Percentiles rank a stretch among this genome's conserved stretches.
These are phyloP conservation scores for Drosophila mimica DNA, from an alignment of 2,888 invertebrate species.

Conservation along the genomic window DNA sequence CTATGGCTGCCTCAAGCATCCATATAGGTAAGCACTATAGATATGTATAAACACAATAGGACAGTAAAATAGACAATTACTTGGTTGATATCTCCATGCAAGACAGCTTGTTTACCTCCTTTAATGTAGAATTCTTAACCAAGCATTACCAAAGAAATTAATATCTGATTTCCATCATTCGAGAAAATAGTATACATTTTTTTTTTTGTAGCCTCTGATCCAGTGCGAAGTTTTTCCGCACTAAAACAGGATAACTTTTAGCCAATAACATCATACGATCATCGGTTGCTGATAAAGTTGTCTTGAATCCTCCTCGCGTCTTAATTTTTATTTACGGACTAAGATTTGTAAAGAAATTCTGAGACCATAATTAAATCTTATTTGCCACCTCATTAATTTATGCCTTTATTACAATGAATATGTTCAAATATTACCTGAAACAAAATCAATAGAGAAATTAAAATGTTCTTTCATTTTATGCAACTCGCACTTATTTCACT, in stretches of 20 bases:
- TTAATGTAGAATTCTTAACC: not conserved
- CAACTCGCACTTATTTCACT: not conserved
- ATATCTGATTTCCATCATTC: not conserved
- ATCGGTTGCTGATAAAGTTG: not conserved
- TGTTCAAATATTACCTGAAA: not conserved
- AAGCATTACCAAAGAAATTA: not conserved
- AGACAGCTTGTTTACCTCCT: not conserved
- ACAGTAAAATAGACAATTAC: not conserved
- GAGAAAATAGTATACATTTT: no score
- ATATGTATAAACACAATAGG: no score
- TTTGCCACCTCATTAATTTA: not conserved
- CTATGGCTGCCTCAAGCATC: conserved; percentile 94
- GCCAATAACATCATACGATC: not conserved
- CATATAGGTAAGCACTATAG: conserved; percentile 88
- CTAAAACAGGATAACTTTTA: not conserved
- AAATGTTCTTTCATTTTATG: not conserved
- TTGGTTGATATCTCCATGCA: not conserved
- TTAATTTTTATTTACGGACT: not conserved
- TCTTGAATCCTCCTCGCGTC: not conserved
- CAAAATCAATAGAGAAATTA: not conserved
- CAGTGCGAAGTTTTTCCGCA: no score
- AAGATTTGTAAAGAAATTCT: no score
- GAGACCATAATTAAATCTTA: not conserved
- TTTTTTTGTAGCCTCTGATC: no score
- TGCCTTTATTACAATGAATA: not conserved